Evolutionary conservation across 2,113 vertebrate species (phyloP).

Genomic region (Centrocercus urophasianus): DNA sequence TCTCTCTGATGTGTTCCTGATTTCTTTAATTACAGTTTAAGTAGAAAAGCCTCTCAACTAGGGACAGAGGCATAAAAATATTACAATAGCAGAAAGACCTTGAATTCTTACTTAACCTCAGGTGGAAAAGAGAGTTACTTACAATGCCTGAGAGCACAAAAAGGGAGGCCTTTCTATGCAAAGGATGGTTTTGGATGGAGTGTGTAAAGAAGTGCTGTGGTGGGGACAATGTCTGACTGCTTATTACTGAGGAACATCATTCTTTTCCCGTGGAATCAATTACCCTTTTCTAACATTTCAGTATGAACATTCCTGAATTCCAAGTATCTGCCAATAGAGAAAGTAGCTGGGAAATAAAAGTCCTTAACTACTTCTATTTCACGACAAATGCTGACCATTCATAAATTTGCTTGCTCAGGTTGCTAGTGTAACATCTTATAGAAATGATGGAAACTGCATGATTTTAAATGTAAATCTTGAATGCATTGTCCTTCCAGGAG

Average conservation of each 20-base stretch:
- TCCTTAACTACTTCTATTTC: neutral
- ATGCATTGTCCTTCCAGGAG: conserved; percentile 78
- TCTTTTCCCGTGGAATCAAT: conserved; percentile 16
- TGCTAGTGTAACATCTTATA: neutral
- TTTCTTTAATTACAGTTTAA: neutral
- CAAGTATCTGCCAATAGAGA: neutral
- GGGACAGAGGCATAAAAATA: neutral
- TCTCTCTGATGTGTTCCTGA: neutral
- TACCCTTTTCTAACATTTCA: neutral
- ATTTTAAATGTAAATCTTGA: neutral
- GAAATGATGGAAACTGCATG: neutral
- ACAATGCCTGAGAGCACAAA: neutral
- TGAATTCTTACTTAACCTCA: neutral
- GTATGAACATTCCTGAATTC: neutral
- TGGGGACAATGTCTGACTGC: neutral
- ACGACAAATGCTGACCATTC: conserved; percentile 10
- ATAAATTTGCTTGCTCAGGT: neutral
- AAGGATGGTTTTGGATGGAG: neutral
- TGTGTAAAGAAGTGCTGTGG: neutral
- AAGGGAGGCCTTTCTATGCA: neutral
- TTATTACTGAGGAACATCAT: neutral
- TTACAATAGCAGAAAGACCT: neutral
- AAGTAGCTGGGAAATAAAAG: neutral
- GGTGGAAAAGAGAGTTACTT: neutral
- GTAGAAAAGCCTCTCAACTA: neutral